A percentile compares a stretch with the other conserved stretches of the same genome.
These are phyloP conservation scores for Catagonus wagneri DNA, from an alignment of 2,113 vertebrate species.

Conservation along the genomic window DNA sequence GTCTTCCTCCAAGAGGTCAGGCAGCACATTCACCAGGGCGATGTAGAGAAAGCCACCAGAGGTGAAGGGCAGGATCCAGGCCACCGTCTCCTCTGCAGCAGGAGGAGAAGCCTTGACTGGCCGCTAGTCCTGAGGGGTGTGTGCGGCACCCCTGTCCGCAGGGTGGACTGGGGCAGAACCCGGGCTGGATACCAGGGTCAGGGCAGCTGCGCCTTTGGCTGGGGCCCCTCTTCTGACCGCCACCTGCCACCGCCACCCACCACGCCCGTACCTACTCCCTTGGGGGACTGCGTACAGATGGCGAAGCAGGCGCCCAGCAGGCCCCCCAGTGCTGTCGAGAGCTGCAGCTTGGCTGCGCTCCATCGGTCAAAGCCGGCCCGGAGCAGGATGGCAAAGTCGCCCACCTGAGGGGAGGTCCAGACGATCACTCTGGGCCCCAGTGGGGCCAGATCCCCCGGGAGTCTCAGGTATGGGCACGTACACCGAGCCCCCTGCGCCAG, in stretches of 20 bases:
- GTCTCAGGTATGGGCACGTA: neutral
- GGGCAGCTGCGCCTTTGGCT: neutral
- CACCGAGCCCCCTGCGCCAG: neutral
- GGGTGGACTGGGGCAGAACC: neutral
- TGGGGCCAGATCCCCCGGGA: neutral
- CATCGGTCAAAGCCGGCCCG: constrained; percentile 98
- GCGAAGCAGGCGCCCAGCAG: constrained; percentile 95
- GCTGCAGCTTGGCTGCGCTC: constrained; percentile 98
- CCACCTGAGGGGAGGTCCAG: constrained; percentile 89
- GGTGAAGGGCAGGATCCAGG: constrained; percentile 97
- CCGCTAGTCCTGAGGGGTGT: neutral
- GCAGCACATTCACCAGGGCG: constrained; percentile 97
- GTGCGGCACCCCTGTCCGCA: neutral
- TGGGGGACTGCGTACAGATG: constrained; percentile 94
- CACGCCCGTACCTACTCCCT: constrained; percentile 92
- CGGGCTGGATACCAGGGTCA: neutral
- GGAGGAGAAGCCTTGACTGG: neutral
- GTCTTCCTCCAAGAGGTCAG: constrained; percentile 96
- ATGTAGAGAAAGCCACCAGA: constrained; percentile 98
- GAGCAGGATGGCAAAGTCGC: constrained; percentile 98
- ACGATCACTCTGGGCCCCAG: neutral
- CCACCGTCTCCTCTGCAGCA: constrained; percentile 89
- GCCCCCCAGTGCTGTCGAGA: constrained; percentile 95
- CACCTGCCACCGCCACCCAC: neutral
- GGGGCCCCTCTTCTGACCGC: neutral